Evolutionary conservation across 1,140 invertebrate genomes (phyloP).

Genomic region (Wasmannia auropunctata): DNA sequence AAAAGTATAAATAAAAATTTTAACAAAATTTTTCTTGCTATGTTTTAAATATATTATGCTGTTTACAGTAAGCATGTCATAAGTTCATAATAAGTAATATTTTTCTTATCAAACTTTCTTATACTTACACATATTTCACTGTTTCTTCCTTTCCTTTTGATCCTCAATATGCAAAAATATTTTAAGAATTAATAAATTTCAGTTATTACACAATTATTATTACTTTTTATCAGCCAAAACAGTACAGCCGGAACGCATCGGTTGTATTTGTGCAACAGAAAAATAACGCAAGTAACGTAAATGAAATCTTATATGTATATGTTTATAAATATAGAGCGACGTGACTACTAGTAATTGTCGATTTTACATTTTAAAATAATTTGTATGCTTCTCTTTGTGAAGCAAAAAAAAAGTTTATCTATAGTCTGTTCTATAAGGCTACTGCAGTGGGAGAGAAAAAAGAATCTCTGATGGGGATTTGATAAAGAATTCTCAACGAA

Average conservation of each 20-base stretch:
- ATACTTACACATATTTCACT: conserved; percentile 4
- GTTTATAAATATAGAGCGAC: too few relatives aligned
- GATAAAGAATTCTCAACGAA: too few relatives aligned
- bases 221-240: neutral
- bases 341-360: too few relatives aligned
- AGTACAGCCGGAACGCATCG: neutral
- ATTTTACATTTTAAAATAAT: too few relatives aligned
- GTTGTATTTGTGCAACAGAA: neutral
- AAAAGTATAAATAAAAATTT: too few relatives aligned
- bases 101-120: neutral
- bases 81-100: neutral
- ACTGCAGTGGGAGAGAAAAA: too few relatives aligned
- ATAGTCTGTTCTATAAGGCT: too few relatives aligned
- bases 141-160: neutral
- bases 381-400: too few relatives aligned
- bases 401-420: too few relatives aligned
- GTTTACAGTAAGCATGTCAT: neutral
- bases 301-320: too few relatives aligned
- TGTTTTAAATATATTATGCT: neutral
- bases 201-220: neutral
- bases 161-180: neutral
- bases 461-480: too few relatives aligned
- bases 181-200: neutral
- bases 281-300: neutral
- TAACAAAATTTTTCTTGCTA: neutral